These are phyloP conservation scores for Lycaon pictus DNA, from an alignment of 2,113 vertebrate species.

Conservation along the genomic window DNA sequence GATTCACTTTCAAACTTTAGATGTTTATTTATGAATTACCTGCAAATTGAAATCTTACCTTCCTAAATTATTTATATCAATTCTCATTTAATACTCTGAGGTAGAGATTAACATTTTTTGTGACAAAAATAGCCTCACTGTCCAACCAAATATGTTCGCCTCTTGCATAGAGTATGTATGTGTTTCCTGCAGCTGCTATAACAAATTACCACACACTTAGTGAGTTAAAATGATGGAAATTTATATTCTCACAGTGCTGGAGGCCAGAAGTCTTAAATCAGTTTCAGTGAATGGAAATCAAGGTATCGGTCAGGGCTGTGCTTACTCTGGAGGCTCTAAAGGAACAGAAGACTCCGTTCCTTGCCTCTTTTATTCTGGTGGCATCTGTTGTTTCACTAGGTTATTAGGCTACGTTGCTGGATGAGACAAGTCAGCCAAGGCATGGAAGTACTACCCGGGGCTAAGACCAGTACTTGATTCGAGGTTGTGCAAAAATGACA, in stretches of 20 bases:
- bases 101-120: neutral
- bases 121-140: neutral
- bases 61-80: neutral
- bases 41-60: neutral
- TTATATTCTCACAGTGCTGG: neutral
- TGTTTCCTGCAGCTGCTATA: neutral
- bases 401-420: neutral
- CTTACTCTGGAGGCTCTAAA: neutral
- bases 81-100: neutral
- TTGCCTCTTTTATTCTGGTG: neutral
- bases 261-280: neutral
- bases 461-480: neutral
- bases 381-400: neutral
- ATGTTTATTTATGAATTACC: neutral
- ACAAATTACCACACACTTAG: neutral
- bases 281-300: neutral
- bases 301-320: neutral
- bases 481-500: neutral
- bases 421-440: neutral
- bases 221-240: neutral
- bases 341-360: neutral
- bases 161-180: neutral
- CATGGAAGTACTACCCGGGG: neutral
- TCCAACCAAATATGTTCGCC: neutral
- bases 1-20: neutral